Conservation (phyloP, 2,797 vertebrate genomes). For the Fistularia tabacaria region DNA sequence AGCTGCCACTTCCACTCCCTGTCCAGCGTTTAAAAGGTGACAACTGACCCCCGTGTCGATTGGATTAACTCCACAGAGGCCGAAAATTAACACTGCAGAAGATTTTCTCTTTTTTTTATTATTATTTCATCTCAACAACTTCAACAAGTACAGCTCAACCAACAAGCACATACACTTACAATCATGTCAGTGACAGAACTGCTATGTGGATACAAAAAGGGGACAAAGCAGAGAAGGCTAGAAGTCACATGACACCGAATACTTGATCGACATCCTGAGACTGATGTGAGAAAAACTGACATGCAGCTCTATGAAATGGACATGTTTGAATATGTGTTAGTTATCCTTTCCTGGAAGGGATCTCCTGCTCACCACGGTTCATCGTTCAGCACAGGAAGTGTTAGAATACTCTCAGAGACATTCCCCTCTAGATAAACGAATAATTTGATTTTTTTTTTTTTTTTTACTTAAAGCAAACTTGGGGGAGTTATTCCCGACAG, state of each 20-base stretch:
- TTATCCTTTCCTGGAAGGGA: not conserved
- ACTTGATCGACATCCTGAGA: conserved; percentile 28
- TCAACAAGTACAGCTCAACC: conserved; percentile 57
- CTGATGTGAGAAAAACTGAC: conserved; percentile 42
- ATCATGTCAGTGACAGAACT: conserved; percentile 44
- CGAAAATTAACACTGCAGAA: conserved; percentile 50
- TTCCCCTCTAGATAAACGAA: conserved; percentile 8
- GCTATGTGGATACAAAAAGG: conserved; percentile 6
- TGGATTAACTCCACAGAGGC: conserved; percentile 20
- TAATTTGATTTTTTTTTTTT: too few species aligned
- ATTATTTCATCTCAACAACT: conserved; percentile 61
- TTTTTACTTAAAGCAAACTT: not conserved
- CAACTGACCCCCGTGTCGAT: not conserved
- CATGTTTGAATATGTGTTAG: conserved; percentile 11
- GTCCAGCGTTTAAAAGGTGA: conserved; percentile 17
- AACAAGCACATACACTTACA: conserved; percentile 52
- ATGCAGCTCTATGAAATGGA: conserved; percentile 35
- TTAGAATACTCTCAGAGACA: conserved; percentile 6
- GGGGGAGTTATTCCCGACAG: conserved; percentile 81
- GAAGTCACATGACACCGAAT: conserved; percentile 52
- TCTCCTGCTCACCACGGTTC: too few species aligned
- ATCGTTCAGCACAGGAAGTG: too few species aligned
- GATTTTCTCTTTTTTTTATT: conserved; percentile 31
- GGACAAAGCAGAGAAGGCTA: conserved; percentile 15
- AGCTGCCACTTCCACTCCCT: conserved; percentile 40